Evolutionary conservation across 2,113 vertebrate species (phyloP).

Genomic region (Neogale vison): DNA sequence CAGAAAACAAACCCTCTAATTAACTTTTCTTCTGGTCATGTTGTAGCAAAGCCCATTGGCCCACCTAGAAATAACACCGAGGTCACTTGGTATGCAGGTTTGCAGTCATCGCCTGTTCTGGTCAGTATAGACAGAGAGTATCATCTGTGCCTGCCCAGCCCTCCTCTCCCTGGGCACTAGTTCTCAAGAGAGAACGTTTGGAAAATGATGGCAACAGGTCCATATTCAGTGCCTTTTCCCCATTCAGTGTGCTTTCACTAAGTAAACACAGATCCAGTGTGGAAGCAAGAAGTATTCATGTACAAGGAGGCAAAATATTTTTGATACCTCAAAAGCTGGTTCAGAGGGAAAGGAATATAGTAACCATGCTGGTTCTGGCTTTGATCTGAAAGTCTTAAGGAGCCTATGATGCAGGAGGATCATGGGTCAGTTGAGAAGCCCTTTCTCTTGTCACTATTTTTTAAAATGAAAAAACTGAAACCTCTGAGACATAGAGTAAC

Average conservation of each 20-base stretch:
- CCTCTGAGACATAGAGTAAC: background rate
- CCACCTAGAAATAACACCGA: background rate
- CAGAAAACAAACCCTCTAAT: background rate
- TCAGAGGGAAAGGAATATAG: background rate
- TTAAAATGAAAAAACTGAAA: background rate
- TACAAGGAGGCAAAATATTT: background rate
- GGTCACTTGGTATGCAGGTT: background rate
- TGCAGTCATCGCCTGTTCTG: background rate
- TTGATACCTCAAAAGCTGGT: background rate
- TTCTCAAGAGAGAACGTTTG: background rate
- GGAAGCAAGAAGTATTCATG: background rate
- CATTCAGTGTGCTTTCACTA: background rate
- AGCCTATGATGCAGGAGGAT: background rate
- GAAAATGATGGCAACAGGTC: background rate
- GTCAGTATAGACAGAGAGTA: background rate
- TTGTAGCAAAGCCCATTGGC: background rate
- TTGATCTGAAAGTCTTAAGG: background rate
- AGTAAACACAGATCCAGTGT: background rate
- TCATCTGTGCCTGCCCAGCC: background rate
- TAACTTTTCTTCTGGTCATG: background rate
- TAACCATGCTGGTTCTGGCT: background rate
- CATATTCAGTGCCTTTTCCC: background rate
- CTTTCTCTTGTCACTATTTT: background rate
- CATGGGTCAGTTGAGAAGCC: background rate
- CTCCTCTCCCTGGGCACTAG: background rate